phyloP scores from a whole-genome alignment of 1,140 invertebrate species.

The Cardiocondyla obscurior region DNA sequence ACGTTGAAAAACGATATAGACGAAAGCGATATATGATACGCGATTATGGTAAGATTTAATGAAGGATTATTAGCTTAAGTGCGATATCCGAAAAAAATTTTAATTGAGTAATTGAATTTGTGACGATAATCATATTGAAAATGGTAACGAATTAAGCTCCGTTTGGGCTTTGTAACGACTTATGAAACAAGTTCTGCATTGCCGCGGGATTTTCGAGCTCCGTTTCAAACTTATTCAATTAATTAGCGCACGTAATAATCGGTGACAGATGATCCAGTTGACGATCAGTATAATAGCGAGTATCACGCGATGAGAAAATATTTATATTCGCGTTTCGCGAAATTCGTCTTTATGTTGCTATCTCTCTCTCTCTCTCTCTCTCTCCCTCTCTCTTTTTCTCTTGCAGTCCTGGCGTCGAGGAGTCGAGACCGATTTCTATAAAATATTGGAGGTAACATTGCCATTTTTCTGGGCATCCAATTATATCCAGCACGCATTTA shows the following conservation, averaged over 20 bases:
- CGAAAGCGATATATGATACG: neutral
- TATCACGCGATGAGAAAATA: constrained; percentile 13
- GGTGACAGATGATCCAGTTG: constrained; percentile 7
- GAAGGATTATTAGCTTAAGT: neutral
- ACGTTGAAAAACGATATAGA: neutral
- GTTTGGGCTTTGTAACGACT: neutral
- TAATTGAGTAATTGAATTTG: constrained; percentile 19
- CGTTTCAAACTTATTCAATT: constrained; percentile 26
- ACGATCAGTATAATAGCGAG: constrained; percentile 12
- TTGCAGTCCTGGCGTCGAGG: neutral
- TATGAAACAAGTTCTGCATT: neutral
- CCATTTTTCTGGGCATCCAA: constrained; percentile 49
- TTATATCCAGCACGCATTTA: constrained; percentile 41
- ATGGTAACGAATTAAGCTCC: constrained; percentile 1
- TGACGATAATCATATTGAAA: constrained; percentile 10
- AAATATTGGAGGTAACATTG: constrained; percentile 28
- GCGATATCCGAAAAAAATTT: neutral
- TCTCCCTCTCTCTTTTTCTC: neutral
- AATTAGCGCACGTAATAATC: constrained; percentile 29
- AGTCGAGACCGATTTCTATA: constrained; percentile 26
- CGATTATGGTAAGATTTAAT: neutral
- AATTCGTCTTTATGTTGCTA: neutral
- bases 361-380: neutral
- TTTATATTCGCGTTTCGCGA: constrained; percentile 14
- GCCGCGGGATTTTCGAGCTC: neutral